Evolutionary conservation across 2,113 vertebrate genomes (phyloP), one percentile per base, ranked within the genome.

Genomic region (Puntigrus tetrazona): DNA sequence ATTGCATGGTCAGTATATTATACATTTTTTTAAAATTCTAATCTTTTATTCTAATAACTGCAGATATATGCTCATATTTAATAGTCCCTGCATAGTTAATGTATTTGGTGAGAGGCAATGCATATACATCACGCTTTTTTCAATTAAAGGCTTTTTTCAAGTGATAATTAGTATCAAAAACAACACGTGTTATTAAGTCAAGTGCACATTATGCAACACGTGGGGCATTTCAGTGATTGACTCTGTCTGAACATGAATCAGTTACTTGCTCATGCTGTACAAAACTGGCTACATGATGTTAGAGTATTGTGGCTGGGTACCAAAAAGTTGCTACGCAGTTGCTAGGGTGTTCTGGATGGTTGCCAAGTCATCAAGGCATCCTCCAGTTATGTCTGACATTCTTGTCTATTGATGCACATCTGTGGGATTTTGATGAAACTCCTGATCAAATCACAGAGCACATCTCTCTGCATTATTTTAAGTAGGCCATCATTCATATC

Each of bases 151-250:
- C n/a, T n/a, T 72, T 72, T 43, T 72, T 72, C 22, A 25, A 45
- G 13, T 27, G 70, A 43, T 57, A 57, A 57, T 55, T 55, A n/a
- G 20, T 10, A 57, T 72, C 36, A 72, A 41, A 72, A 72, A 36
- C 88, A 55, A 41, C 88, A 55, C 29, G 27, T 57, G 55, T 86
- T 70, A 86, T 78, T 67, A 77, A 31, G 47, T 81, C 38, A 87
- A 70, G 47, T 59, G 70, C 38, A 67, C 34, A 10, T 81, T 84
- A 81, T 63, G 70, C 69, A 52, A 85, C 77, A 63, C 55, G 18
- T 61, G 78, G 3, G 78, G 63, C 47, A 69, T 41, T 9, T 20
- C 77, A 70, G 67, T 45, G 22, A 27, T n/a, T 38, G n/a, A 27
- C 70, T 73, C 10, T 72, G 22, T 73, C 22, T 70, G 1, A 22